Percentiles rank a stretch among this genome's conserved stretches.
Conservation (phyloP, 2,888 invertebrate genomes). For the Euzophera pinguis region DNA sequence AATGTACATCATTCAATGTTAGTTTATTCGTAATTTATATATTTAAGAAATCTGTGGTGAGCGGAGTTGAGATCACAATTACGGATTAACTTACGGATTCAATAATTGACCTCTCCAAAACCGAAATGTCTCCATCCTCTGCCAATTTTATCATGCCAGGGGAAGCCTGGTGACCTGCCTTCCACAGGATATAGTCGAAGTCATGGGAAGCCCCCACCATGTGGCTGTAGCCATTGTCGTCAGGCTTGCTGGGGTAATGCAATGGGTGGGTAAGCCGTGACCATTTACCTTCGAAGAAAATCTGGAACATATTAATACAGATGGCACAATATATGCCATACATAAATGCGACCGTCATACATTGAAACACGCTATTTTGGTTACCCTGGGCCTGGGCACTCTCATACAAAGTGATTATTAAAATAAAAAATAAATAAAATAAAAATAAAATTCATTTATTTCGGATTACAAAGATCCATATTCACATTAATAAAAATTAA, state of each 20-base stretch:
- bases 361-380: too few species aligned
- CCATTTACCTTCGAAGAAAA: conserved; percentile 64
- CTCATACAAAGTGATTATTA: too few species aligned
- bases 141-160: conserved; percentile 48
- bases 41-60: too few species aligned
- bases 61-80: too few species aligned
- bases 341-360: too few species aligned
- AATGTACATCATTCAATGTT: too few species aligned
- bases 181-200: conserved; percentile 49
- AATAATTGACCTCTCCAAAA: conserved; percentile 56
- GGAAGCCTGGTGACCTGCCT: conserved; percentile 44
- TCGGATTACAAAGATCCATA: too few species aligned
- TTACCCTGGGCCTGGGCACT: too few species aligned
- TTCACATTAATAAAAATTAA: too few species aligned
- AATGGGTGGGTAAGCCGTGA: conserved; percentile 61
- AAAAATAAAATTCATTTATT: too few species aligned
- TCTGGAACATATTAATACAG: conserved; percentile 31
- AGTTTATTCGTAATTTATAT: too few species aligned
- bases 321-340: not conserved
- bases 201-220: conserved; percentile 67
- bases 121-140: conserved; percentile 40
- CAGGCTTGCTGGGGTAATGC: conserved; percentile 60
- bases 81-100: conserved; percentile 35
- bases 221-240: conserved; percentile 62
- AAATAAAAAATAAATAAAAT: too few species aligned